Percentiles rank a stretch among this genome's conserved stretches.
These are phyloP conservation scores for Gymnosoma rotundatum DNA, from an alignment of 2,888 invertebrate genomes.

Conservation along the genomic window DNA sequence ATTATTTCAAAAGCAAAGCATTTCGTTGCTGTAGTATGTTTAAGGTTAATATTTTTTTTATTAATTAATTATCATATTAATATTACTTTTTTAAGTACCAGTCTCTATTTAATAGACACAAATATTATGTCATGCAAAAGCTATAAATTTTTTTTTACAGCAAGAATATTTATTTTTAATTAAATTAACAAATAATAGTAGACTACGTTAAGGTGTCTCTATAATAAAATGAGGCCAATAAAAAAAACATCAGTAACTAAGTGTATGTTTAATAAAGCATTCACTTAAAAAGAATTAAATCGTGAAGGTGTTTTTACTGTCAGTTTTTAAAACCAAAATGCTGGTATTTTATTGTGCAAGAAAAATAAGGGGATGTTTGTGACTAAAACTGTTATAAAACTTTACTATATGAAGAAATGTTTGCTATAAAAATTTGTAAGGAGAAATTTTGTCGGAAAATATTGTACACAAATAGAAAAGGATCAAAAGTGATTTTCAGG, in stretches of 20 bases:
- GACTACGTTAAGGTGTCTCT: slow-evolving; percentile 4
- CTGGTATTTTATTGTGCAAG: not conserved
- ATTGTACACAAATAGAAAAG: not conserved
- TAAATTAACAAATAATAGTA: not conserved
- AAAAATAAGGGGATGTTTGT: not conserved
- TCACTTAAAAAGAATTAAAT: not conserved
- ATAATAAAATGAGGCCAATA: not conserved
- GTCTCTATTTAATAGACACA: not conserved
- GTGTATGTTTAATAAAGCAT: not conserved
- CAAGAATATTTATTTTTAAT: not conserved
- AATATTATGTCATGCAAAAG: not conserved
- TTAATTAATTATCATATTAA: no score
- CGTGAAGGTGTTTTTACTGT: not conserved
- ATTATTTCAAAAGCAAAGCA: no score
- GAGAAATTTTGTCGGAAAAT: not conserved
- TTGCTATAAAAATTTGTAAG: not conserved
- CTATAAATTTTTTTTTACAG: not conserved
- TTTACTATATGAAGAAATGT: no score
- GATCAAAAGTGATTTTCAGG: not conserved
- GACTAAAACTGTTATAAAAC: slow-evolving; percentile 2
- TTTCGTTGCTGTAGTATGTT: no score
- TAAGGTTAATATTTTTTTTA: not conserved
- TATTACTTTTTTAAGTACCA: not conserved
- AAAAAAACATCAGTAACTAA: slow-evolving; percentile 4
- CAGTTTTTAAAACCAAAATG: not conserved